Percentiles rank a stretch among this genome's conserved stretches.
phyloP scores from a whole-genome alignment of 1,140 invertebrate genomes.

The Papilio aristodemus region DNA sequence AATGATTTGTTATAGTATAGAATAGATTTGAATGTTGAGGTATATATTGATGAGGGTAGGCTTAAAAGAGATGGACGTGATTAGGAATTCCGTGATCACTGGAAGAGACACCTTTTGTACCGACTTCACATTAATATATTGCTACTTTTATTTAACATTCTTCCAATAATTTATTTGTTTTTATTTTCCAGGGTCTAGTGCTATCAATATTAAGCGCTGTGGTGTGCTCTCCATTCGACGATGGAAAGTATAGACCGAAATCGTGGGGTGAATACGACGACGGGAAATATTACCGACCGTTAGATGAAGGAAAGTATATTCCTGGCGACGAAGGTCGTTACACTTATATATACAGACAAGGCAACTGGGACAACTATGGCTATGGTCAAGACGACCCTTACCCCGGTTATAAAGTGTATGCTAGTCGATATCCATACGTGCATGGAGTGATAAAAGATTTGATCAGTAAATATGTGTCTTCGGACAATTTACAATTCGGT shows the following conservation, averaged over 20 bases:
- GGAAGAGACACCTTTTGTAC: no score
- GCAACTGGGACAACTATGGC: constrained; percentile 71
- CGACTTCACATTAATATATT: no score
- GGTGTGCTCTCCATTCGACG: constrained; percentile 58
- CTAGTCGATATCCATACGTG: constrained; percentile 62
- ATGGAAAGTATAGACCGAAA: constrained; percentile 65
- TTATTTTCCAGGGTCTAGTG: constrained; percentile 51
- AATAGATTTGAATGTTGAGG: no score
- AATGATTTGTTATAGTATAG: no score
- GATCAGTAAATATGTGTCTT: constrained; percentile 59
- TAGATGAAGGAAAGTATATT: constrained; percentile 76
- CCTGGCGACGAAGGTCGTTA: constrained; percentile 80
- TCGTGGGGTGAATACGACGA: constrained; percentile 59
- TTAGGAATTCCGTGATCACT: no score
- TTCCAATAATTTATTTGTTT: not conserved
- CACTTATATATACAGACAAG: constrained; percentile 67
- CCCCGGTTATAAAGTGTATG: constrained; percentile 59
- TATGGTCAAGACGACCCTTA: constrained; percentile 54
- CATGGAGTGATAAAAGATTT: constrained; percentile 59
- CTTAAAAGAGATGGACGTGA: no score
- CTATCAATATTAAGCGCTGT: constrained; percentile 49
- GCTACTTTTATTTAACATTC: not conserved
- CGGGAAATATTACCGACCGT: constrained; percentile 66
- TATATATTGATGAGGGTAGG: no score
- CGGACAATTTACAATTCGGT: constrained; percentile 57